A percentile compares a stretch with the other conserved stretches of the same genome.
Evolutionary conservation across 2,797 vertebrate species (phyloP).

Genomic region (Epinephelus awoara): DNA sequence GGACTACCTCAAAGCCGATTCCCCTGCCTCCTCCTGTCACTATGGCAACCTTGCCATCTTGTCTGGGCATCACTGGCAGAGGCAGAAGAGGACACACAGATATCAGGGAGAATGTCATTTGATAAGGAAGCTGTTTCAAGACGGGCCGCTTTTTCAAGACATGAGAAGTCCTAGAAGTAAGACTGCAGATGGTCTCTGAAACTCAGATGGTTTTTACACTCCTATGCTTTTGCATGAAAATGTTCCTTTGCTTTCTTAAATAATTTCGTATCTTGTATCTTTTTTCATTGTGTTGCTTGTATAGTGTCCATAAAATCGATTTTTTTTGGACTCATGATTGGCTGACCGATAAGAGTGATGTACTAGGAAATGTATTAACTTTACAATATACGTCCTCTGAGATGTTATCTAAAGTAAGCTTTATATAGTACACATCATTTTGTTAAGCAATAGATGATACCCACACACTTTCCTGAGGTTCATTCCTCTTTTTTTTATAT

Average conservation of each 20-base stretch:
- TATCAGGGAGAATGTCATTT: conserved; percentile 69
- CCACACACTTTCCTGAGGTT: not conserved
- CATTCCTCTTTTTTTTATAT: too few species aligned
- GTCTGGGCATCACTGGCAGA: conserved; percentile 87
- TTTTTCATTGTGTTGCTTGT: not conserved
- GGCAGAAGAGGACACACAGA: conserved; percentile 78
- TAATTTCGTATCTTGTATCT: not conserved
- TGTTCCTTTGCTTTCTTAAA: not conserved
- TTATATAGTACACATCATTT: not conserved
- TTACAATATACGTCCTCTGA: not conserved
- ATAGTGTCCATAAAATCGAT: not conserved
- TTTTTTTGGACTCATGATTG: not conserved
- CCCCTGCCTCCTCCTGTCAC: conserved; percentile 92
- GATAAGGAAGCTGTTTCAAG: conserved; percentile 54
- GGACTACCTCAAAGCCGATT: conserved; percentile 90
- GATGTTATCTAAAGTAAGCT: not conserved
- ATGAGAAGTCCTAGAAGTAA: not conserved
- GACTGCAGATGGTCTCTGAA: conserved; percentile 4
- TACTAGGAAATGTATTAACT: not conserved
- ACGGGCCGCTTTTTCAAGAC: conserved; percentile 27
- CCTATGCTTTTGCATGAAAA: not conserved
- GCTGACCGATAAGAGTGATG: not conserved
- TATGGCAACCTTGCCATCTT: conserved; percentile 92
- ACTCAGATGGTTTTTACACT: conserved; percentile 11
- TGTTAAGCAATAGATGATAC: not conserved